Evolutionary conservation across 2,888 invertebrate species (phyloP).

Genomic region (Lithophane semibrunnea): DNA sequence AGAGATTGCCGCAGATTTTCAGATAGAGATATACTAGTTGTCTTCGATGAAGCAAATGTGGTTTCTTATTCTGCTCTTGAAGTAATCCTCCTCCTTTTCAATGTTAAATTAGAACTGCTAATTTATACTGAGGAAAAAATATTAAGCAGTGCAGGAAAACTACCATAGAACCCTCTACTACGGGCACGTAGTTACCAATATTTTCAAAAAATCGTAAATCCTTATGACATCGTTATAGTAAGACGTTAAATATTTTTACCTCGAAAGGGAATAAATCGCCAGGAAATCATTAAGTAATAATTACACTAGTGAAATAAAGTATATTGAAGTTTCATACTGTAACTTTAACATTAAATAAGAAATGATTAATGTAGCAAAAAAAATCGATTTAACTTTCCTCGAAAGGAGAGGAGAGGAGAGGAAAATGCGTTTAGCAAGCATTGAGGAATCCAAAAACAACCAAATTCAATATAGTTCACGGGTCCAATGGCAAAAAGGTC

Average conservation of each 20-base stretch:
- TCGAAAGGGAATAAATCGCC: slow-evolving; percentile 27
- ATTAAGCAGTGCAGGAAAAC: slow-evolving; percentile 39
- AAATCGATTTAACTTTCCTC: slow-evolving; percentile 4
- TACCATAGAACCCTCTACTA: slow-evolving; percentile 12
- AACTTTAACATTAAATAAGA: slow-evolving; percentile 4
- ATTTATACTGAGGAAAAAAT: slow-evolving; percentile 57
- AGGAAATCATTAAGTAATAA: background rate
- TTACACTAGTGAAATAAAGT: background rate
- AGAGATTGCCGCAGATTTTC: slow-evolving; percentile 60
- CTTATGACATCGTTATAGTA: background rate
- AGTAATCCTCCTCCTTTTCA: slow-evolving; percentile 58
- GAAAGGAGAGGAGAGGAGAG: background rate
- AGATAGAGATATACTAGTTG: slow-evolving; percentile 50
- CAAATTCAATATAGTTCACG: background rate
- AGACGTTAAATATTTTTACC: slow-evolving; percentile 21
- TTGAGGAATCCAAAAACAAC: background rate
- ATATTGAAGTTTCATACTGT: background rate
- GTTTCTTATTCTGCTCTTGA: slow-evolving; percentile 61
- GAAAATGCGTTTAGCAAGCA: slow-evolving; percentile 3
- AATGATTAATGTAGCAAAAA: background rate
- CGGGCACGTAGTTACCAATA: background rate
- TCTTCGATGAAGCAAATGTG: slow-evolving; percentile 62
- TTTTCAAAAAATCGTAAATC: background rate
- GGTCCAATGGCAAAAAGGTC: background rate
- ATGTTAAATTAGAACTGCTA: slow-evolving; percentile 49